Conservation (phyloP, 2,888 invertebrate genomes). For the Sisyra terminalis region DNA sequence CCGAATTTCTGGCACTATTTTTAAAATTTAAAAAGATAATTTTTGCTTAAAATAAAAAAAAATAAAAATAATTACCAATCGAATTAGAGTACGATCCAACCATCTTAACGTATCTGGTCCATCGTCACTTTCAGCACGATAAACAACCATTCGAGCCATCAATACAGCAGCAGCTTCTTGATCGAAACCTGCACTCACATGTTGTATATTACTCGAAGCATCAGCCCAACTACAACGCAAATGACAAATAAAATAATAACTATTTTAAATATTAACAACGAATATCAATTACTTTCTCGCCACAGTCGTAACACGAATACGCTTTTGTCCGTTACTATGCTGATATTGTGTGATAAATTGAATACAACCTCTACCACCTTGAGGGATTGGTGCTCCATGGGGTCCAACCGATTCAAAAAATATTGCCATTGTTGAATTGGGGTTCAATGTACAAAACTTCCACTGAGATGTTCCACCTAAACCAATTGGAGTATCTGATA, state of each 20-base stretch:
- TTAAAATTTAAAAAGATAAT: conserved; percentile 4
- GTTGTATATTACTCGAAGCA: conserved; percentile 73
- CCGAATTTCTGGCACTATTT: conserved; percentile 97
- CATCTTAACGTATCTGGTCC: conserved; percentile 96
- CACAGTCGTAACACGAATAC: conserved; percentile 91
- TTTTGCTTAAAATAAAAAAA: conserved; percentile 9
- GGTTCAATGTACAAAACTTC: conserved; percentile 92
- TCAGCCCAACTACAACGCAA: conserved; percentile 72
- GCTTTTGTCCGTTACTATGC: conserved; percentile 87
- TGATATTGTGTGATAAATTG: conserved; percentile 99
- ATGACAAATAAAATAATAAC: conserved; percentile 2
- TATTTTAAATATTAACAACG: conserved; percentile 1
- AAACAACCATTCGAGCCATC: conserved; percentile 93
- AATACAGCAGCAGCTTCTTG: conserved; percentile 96
- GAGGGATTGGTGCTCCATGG: conserved; percentile 86
- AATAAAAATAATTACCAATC: conserved; percentile 48
- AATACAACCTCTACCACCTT: conserved; percentile 90
- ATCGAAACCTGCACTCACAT: conserved; percentile 90
- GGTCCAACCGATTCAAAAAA: conserved; percentile 96
- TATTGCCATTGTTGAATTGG: conserved; percentile 81
- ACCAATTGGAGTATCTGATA: conserved; percentile 95
- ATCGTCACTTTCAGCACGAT: conserved; percentile 86
- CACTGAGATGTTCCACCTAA: conserved; percentile 96
- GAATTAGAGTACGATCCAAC: conserved; percentile 95
- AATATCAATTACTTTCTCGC: conserved; percentile 65